phyloP scores from a whole-genome alignment of 92 coral and sea anemone species.

The Porites rus region DNA sequence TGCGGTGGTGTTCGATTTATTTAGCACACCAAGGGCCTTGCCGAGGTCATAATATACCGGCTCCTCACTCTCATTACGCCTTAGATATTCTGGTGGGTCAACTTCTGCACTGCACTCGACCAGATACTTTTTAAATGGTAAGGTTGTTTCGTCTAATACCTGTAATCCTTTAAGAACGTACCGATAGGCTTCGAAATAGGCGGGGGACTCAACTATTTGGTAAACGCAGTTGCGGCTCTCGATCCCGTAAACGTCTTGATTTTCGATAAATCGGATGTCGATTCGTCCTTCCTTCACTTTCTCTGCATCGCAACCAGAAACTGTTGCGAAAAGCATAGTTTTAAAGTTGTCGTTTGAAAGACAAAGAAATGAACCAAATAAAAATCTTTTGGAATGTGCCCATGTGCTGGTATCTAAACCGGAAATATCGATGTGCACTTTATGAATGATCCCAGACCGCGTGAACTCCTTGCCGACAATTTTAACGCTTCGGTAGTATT shows the following conservation, averaged over 20 bases:
- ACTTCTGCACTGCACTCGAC: conserved; percentile 72
- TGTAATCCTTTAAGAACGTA: conserved; percentile 81
- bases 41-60: conserved; percentile 60
- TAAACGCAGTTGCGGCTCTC: conserved; percentile 49
- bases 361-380: conserved; percentile 83
- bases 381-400: conserved; percentile 77
- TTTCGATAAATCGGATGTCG: conserved; percentile 65
- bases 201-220: conserved; percentile 82
- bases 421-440: conserved; percentile 64
- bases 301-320: conserved; percentile 67
- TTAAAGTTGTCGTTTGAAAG: conserved; percentile 65
- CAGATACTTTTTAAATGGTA: conserved; percentile 81
- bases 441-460: conserved; percentile 62
- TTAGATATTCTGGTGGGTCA: conserved; percentile 75
- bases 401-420: conserved; percentile 63
- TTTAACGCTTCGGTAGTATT: conserved; percentile 61
- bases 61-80: conserved; percentile 18
- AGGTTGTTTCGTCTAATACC: conserved; percentile 53
- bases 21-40: conserved; percentile 41
- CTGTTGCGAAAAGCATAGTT: conserved; percentile 81
- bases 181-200: conserved; percentile 83
- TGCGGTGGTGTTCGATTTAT: background rate
- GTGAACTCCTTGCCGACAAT: conserved; percentile 62
- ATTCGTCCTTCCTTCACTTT: conserved; percentile 59
- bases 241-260: conserved; percentile 62